Evolutionary conservation across 2,113 vertebrate genomes (phyloP), one percentile per base, ranked within the genome.

Genomic region (Tragelaphus scriptus): DNA sequence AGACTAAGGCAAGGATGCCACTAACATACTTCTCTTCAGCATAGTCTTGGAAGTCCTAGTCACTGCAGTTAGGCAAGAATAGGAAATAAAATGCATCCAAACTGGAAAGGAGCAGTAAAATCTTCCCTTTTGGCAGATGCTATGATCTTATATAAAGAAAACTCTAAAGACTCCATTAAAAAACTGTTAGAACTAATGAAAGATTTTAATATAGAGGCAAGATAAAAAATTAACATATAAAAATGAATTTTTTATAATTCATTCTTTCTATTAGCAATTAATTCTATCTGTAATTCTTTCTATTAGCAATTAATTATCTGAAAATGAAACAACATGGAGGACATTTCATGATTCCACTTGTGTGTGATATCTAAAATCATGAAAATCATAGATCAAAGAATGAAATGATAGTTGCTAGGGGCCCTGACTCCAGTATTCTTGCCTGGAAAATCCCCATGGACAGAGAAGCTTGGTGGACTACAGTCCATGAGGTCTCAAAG

Each of bases 401-500:
- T 71, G 6, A 21, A 71, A 58, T 58, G 49, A 16, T n/a, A 23
- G 28, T 58, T 93, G 40, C 53, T 30, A 36, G 21, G 32, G n/a
- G 11, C 5, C 68, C 10, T 2, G 0, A 12, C n/a, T 75, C 36
- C n/a, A 12, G 10, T 12, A 13, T 40, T 75, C 10, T 75, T 75
- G 68, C 10, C 68, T 75, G 68, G n/a, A 75, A 75, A 40, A 75
- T 75, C 68, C n/a, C 19, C n/a, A 75, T 13, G 68, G 68, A 75
- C 68, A 40, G n/a, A 75, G n/a, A 75, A 75, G n/a, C n/a, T n/a
- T 40, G 10, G n/a, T 0, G 0, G n/a, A 40, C n/a, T 13, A 40
- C 5, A 71, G 10, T 40, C n/a, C n/a, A 23, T 13, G n/a, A 36
- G 68, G 5, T 40, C n/a, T 71, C 68, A 71, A 71, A 40, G 68